phyloP scores from a whole-genome alignment of 2,797 vertebrate genomes.

The Rhinichthys osculus region DNA sequence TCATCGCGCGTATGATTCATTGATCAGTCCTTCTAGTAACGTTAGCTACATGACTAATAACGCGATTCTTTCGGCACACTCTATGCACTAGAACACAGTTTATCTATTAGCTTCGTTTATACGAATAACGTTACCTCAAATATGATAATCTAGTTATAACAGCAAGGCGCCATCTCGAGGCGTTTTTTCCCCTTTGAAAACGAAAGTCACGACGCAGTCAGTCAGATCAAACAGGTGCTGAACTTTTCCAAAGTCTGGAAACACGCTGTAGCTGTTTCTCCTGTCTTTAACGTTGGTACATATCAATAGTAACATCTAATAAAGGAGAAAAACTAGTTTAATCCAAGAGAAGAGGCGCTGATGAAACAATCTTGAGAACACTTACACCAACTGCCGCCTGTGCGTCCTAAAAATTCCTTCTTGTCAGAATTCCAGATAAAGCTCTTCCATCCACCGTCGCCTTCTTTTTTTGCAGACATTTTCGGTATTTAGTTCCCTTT shows the following conservation, averaged over 20 bases:
- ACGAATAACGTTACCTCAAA: neutral
- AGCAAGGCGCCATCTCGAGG: neutral
- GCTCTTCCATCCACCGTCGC: constrained; percentile 89
- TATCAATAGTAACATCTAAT: neutral
- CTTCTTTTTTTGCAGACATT: constrained; percentile 93
- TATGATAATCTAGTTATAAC: neutral
- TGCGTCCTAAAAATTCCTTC: constrained; percentile 92
- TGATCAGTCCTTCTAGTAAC: neutral
- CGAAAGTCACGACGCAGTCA: constrained; percentile 74
- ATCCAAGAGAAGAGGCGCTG: constrained; percentile 6
- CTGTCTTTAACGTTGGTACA: neutral
- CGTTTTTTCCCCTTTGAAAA: constrained; percentile 57
- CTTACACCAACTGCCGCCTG: constrained; percentile 94
- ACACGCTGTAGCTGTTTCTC: constrained; percentile 6
- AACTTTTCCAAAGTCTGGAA: constrained; percentile 56
- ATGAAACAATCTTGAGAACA: constrained; percentile 62
- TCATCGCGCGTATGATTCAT: neutral
- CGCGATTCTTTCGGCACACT: neutral
- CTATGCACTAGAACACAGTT: neutral
- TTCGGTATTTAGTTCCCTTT: constrained; percentile 61
- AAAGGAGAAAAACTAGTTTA: neutral
- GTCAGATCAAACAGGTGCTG: constrained; percentile 80
- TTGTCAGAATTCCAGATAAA: constrained; percentile 97
- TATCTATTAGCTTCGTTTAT: neutral
- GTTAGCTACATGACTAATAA: neutral